Percentiles rank a stretch among this genome's conserved stretches.
Evolutionary conservation across 2,113 vertebrate genomes (phyloP).

Genomic region (Xiphophorus maculatus): DNA sequence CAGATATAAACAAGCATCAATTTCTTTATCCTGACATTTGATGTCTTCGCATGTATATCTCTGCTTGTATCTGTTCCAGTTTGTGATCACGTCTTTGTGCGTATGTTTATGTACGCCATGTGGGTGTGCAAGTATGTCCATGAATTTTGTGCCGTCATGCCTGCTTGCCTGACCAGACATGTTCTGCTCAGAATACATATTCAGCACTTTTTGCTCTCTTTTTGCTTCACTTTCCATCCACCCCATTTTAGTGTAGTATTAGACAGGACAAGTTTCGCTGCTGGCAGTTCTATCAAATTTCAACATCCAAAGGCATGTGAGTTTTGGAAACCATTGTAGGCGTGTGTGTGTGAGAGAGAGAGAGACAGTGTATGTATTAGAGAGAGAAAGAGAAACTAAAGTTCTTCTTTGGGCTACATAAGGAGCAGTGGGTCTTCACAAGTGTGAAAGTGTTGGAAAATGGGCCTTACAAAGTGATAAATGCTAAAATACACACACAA

Average conservation of each 20-base stretch:
- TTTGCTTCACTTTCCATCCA: conserved; percentile 38
- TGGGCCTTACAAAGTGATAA: too few relatives aligned
- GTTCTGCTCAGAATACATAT: conserved; percentile 57
- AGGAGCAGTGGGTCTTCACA: too few relatives aligned
- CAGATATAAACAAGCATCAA: conserved; percentile 35
- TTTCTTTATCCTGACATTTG: conserved; percentile 38
- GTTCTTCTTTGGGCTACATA: too few relatives aligned
- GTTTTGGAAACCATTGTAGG: conserved; percentile 49
- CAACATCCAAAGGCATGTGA: conserved; percentile 63
- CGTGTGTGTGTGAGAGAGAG: conserved; percentile 10
- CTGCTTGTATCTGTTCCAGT: conserved; percentile 13
- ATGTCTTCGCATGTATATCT: conserved; percentile 15
- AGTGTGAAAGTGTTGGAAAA: too few relatives aligned
- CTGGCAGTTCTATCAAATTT: conserved; percentile 64
- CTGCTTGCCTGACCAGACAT: conserved; percentile 35
- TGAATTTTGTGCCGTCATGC: conserved; percentile 51
- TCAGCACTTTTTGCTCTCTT: conserved; percentile 57
- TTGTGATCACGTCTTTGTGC: conserved; percentile 10
- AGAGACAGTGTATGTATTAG: background rate
- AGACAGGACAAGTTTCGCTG: conserved; percentile 68
- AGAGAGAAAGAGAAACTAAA: background rate
- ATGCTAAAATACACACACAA: background rate
- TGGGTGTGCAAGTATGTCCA: conserved; percentile 31
- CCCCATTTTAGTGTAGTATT: conserved; percentile 65
- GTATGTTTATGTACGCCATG: conserved; percentile 16